Percentiles rank a stretch among this genome's conserved stretches.
Evolutionary conservation across 2,113 vertebrate genomes (phyloP).

Genomic region (Sprattus sprattus): DNA sequence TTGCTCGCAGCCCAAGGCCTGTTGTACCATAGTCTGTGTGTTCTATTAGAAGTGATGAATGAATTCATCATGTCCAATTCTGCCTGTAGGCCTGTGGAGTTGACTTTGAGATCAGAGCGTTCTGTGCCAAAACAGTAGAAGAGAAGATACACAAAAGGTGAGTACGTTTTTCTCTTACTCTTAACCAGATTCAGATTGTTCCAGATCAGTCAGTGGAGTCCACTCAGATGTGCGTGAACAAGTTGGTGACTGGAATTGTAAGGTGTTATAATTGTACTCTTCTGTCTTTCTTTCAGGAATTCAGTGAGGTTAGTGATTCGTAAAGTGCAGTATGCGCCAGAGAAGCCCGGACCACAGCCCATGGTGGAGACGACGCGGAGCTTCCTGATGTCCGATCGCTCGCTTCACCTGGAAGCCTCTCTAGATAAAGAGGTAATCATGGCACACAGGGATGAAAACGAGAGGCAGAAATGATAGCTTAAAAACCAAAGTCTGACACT

Average conservation of each 20-base stretch:
- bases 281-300: slow-evolving; percentile 68
- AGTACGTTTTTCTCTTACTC: background rate
- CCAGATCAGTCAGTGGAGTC: background rate
- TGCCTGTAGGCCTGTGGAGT: slow-evolving; percentile 83
- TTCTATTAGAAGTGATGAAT: background rate
- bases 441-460: background rate
- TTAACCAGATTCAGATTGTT: background rate
- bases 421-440: slow-evolving; percentile 83
- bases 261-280: background rate
- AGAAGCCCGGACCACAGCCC: slow-evolving; percentile 86
- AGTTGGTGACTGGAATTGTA: background rate
- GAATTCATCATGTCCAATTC: background rate
- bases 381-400: slow-evolving; percentile 90
- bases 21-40: background rate
- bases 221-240: background rate
- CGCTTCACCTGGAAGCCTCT: slow-evolving; percentile 86
- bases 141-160: slow-evolving; percentile 94
- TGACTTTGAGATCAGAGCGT: slow-evolving; percentile 90
- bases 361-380: slow-evolving; percentile 87
- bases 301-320: slow-evolving; percentile 87
- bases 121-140: slow-evolving; percentile 87
- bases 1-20: background rate
- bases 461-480: background rate
- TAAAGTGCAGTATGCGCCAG: slow-evolving; percentile 89
- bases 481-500: background rate